phyloP scores from a whole-genome alignment of 2,888 invertebrate species.

The Automeris io region DNA sequence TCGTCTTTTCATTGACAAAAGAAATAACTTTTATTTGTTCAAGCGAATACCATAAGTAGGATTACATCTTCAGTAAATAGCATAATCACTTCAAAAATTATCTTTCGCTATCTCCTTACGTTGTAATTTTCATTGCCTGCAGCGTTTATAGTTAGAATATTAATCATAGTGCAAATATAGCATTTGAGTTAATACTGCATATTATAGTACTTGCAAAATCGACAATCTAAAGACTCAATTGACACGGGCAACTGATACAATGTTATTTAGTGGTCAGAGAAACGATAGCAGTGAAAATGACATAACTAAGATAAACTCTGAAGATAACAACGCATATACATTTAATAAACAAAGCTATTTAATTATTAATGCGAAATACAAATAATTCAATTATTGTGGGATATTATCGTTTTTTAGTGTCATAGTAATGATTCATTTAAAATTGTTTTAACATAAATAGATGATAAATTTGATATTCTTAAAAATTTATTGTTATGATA shows the following conservation, averaged over 20 bases:
- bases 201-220: constrained; percentile 16
- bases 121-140: constrained; percentile 16
- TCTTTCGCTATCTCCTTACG: constrained; percentile 15
- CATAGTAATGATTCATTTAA: not conserved
- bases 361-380: not conserved
- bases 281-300: constrained; percentile 40
- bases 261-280: constrained; percentile 28
- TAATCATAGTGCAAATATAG: constrained; percentile 20
- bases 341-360: constrained; percentile 16
- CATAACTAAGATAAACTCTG: constrained; percentile 23
- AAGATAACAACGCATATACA: constrained; percentile 14
- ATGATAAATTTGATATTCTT: not conserved
- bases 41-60: constrained; percentile 6
- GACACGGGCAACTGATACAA: constrained; percentile 24
- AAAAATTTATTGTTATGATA: not conserved
- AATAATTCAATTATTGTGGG: not conserved
- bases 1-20: constrained; percentile 13
- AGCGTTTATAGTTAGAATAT: constrained; percentile 9
- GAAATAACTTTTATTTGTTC: constrained; percentile 13
- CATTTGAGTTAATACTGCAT: constrained; percentile 26
- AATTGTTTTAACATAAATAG: not conserved
- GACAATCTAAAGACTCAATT: constrained; percentile 17
- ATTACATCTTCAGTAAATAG: constrained; percentile 3
- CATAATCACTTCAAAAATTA: constrained; percentile 10
- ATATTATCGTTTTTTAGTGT: no score